Percentiles rank a stretch among this genome's conserved stretches.
Conservation (phyloP, 2,888 invertebrate species). For the Coelogynopora nodosa region DNA sequence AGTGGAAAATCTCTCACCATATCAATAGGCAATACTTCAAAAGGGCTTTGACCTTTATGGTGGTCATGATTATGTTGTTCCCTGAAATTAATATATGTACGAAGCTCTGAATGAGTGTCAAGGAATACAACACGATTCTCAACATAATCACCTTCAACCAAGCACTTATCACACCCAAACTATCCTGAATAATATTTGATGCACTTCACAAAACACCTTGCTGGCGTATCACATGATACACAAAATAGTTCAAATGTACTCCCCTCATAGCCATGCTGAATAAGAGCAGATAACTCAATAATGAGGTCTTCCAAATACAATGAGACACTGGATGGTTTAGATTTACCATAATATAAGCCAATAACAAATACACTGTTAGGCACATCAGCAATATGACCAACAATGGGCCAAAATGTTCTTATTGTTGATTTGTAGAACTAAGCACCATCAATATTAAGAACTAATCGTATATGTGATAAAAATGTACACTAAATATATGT, state of each 20-base stretch:
- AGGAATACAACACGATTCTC: background rate
- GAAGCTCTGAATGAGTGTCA: background rate
- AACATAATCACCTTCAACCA: slow-evolving; percentile 1
- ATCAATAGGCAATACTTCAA: slow-evolving; percentile 11
- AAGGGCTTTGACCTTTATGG: background rate
- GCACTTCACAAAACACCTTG: slow-evolving; percentile 20
- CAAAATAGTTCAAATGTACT: background rate
- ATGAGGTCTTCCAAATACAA: background rate
- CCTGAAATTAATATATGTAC: background rate
- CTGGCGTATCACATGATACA: background rate
- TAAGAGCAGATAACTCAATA: background rate
- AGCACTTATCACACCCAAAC: slow-evolving; percentile 7
- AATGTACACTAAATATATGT: background rate
- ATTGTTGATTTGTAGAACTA: background rate
- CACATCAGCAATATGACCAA: background rate
- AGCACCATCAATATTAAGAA: slow-evolving; percentile 8
- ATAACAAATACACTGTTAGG: slow-evolving; percentile 2
- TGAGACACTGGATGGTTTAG: background rate
- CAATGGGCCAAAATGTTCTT: background rate
- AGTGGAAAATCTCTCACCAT: slow-evolving; percentile 17
- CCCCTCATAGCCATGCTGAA: background rate
- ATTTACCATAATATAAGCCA: slow-evolving; percentile 26
- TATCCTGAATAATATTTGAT: background rate
- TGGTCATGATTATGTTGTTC: background rate
- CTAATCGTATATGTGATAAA: background rate